Percentiles rank a stretch among this genome's conserved stretches.
These are phyloP conservation scores for Eclectus roratus DNA, from an alignment of 2,113 vertebrate genomes.

Conservation along the genomic window DNA sequence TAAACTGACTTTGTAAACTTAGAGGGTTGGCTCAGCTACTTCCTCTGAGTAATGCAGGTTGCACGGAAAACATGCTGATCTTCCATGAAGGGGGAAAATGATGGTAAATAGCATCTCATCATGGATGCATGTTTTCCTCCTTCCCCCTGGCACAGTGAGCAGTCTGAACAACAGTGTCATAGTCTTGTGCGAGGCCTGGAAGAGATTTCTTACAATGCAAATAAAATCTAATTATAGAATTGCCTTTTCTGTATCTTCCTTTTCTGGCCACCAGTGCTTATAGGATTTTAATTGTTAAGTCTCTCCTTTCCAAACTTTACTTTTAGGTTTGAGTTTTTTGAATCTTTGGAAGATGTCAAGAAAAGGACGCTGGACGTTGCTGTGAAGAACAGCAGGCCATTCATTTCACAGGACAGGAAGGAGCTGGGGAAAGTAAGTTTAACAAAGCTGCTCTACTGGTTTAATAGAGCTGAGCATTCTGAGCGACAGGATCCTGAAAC, in stretches of 20 bases:
- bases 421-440: conserved; percentile 89
- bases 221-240: neutral
- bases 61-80: neutral
- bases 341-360: conserved; percentile 81
- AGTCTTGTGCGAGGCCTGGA: neutral
- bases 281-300: neutral
- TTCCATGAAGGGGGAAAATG: neutral
- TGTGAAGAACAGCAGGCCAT: conserved; percentile 89
- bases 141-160: fast-evolving
- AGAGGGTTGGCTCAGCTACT: neutral
- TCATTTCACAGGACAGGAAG: conserved; percentile 85
- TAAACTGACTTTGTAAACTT: neutral
- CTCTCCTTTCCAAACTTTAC: neutral
- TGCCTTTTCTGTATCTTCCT: neutral
- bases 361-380: conserved; percentile 86
- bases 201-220: neutral
- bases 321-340: conserved; percentile 89
- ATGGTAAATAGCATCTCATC: neutral
- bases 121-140: neutral
- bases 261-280: neutral
- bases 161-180: neutral
- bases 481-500: neutral
- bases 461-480: neutral
- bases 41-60: conserved; percentile 45
- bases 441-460: neutral